Evolutionary conservation across 2,888 invertebrate species (phyloP).

Genomic region (Trachelus iudaicus): DNA sequence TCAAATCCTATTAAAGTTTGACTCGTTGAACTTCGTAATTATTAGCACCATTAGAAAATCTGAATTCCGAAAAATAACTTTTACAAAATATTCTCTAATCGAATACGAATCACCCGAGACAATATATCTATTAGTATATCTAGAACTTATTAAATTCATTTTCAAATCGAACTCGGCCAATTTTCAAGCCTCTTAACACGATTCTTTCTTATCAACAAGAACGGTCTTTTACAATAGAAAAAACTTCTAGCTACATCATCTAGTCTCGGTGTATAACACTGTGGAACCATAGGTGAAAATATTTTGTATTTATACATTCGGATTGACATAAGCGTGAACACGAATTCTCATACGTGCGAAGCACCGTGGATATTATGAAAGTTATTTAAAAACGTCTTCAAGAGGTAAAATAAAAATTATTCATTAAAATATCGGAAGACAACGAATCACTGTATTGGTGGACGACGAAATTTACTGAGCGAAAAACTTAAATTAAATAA

Average conservation of each 20-base stretch:
- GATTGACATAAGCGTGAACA: too few relatives aligned
- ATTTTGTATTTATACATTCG: conserved; percentile 6
- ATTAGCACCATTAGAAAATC: not conserved
- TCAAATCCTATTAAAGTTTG: not conserved
- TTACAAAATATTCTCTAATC: not conserved
- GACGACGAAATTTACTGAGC: too few relatives aligned
- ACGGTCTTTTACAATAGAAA: not conserved
- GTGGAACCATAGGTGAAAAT: not conserved
- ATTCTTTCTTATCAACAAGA: not conserved
- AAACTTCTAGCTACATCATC: too few relatives aligned
- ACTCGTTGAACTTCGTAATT: not conserved
- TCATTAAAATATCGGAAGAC: too few relatives aligned
- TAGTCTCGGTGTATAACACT: too few relatives aligned
- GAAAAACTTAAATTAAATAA: too few relatives aligned
- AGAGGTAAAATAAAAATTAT: too few relatives aligned
- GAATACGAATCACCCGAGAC: not conserved
- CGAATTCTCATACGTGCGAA: too few relatives aligned
- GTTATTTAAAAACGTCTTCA: too few relatives aligned
- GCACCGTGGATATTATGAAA: too few relatives aligned
- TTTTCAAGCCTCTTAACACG: not conserved
- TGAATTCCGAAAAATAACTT: not conserved
- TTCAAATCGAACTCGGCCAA: not conserved
- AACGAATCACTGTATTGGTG: too few relatives aligned
- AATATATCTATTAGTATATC: not conserved
- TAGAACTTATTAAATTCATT: not conserved